Evolutionary conservation across 2,888 invertebrate genomes (phyloP).

Genomic region (Ichneumoninae sp.): DNA sequence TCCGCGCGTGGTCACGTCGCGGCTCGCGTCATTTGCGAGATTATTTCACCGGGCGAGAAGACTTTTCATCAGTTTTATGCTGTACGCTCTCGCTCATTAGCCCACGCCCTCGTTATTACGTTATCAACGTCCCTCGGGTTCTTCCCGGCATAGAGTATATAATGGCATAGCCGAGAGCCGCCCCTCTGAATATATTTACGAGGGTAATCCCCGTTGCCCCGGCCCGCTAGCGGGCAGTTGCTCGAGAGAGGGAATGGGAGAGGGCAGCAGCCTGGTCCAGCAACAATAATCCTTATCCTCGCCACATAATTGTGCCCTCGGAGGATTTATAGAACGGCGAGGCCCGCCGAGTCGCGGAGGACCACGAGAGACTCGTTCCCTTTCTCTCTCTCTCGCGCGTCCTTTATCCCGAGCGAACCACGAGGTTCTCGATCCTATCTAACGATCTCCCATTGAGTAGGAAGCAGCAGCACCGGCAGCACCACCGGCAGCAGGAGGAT

Average conservation of each 20-base stretch:
- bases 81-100: conserved; percentile 76
- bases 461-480: conserved; percentile 70
- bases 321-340: conserved; percentile 82
- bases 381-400: conserved; percentile 39
- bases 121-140: conserved; percentile 78
- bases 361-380: conserved; percentile 62
- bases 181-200: conserved; percentile 75
- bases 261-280: conserved; percentile 57
- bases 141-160: conserved; percentile 55
- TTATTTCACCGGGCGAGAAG: conserved; percentile 41
- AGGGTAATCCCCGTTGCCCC: conserved; percentile 73
- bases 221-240: conserved; percentile 35
- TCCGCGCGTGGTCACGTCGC: background rate
- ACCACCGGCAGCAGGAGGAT: conserved; percentile 51
- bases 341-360: conserved; percentile 68
- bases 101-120: conserved; percentile 81
- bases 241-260: conserved; percentile 32
- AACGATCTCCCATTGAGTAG: conserved; percentile 82
- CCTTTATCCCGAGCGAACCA: conserved; percentile 46
- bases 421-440: conserved; percentile 76
- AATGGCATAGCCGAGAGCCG: conserved; percentile 56
- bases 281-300: conserved; percentile 83
- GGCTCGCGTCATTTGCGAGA: conserved; percentile 3
- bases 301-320: conserved; percentile 82
- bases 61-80: conserved; percentile 45